Evolutionary conservation across 2,113 vertebrate species (phyloP), one percentile per base, ranked within the genome.

Genomic region (Leptocoma aspasia): DNA sequence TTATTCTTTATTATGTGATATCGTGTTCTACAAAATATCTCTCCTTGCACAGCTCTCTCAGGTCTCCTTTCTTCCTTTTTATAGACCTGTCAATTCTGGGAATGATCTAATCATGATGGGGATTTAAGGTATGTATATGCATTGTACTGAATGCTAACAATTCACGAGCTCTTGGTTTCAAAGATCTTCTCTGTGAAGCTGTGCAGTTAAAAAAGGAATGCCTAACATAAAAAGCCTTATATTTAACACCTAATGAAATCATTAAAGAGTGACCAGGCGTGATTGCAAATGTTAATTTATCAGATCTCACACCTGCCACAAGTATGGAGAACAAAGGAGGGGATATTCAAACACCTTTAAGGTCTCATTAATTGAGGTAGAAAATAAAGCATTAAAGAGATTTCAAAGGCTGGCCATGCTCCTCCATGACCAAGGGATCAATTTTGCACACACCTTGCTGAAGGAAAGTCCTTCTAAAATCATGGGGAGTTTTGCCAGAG

Each of bases 191-290:
- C 76, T 82, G 75, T 17, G 64, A 93, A 88, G 84, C 54, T 6
- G 28, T 53, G 64, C 79, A 89, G 84, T 91, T 97, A 90, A 88
- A 93, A 96, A 94, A 95, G 75, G 82, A 91, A 66, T 56, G 60
- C 59, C 91, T 68, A 56, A 81, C 82, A 95, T 85, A 69, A 94
- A 95, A 93, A 96, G 82, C 82, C 82, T 82, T n/a, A 66, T n/a
- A 78, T 96, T 95, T 95, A 95, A 92, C 87, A 88, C 94, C 82
- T 95, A 95, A 95, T 95, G 92, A 93, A 97, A 96, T 85, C 75
- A 91, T 96, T 97, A 95, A 84, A 90, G 86, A 82, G 90, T 80
- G 16, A 96, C 91, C 71, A 52, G 90, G 76, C 69, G 19, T 50
- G 93, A 94, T 77, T 65, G 86, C 79, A 91, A 96, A 94, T 41